A percentile compares a stretch with the other conserved stretches of the same genome.
phyloP scores from a whole-genome alignment of 1,140 invertebrate genomes.

The Listronotus bonariensis region DNA sequence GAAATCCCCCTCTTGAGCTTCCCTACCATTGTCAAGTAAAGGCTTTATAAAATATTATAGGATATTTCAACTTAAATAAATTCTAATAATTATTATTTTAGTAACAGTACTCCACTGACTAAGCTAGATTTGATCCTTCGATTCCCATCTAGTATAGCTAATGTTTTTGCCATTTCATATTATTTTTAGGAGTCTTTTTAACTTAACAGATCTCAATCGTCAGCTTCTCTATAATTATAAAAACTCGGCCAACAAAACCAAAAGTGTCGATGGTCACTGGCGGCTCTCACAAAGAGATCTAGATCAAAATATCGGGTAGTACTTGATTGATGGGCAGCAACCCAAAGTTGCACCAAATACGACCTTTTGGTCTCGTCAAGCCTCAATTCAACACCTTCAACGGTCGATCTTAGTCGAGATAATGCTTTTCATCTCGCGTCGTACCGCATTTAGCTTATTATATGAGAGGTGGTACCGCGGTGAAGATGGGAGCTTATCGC shows the following conservation, averaged over 20 bases:
- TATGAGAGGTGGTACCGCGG: neutral
- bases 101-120: no score
- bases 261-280: neutral
- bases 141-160: no score
- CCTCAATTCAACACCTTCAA: slow-evolving; percentile 28
- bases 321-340: slow-evolving; percentile 27
- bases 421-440: slow-evolving; percentile 20
- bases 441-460: neutral
- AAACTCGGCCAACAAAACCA: neutral
- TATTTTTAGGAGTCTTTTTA: no score
- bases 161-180: no score
- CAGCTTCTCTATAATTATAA: neutral
- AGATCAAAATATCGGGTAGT: slow-evolving; percentile 31
- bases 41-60: no score
- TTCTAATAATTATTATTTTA: no score
- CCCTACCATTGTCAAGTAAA: no score
- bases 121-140: no score
- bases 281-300: slow-evolving; percentile 30
- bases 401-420: slow-evolving; percentile 20
- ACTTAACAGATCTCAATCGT: no score
- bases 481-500: neutral
- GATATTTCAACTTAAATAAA: no score
- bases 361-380: slow-evolving; percentile 11
- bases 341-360: slow-evolving; percentile 18
- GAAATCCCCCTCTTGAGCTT: no score